Base-by-base conservation (phyloP, 2,888 invertebrate species). In the Vanessa cardui region DNA sequence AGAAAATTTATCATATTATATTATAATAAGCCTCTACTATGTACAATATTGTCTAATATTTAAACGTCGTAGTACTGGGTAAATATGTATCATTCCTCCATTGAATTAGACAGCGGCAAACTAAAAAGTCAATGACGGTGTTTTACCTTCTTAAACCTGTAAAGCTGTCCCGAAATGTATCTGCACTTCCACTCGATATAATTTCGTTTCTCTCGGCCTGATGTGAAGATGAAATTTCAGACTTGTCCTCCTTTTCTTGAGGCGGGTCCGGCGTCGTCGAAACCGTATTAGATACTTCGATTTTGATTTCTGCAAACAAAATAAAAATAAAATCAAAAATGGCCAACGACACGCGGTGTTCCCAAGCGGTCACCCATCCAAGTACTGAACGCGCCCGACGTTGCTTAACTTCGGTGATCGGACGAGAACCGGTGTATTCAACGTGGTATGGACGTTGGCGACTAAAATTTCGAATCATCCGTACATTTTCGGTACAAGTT, bases 291-390 rank as follows among this genome's bases (percentile, higher is more conserved):
- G 79, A 76, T 7, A 76, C 74, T 0, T 79, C 76, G 5, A 72
- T 73, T 15, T 69, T 69, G 46, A 72, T 73, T 58, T 69, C 73
- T 74, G 67, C 9, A 68, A 73, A 56, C 50, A n/a, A 45, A 5
- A 47, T 45, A 15, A 7, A n/a, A n/a, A n/a, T n/a, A n/a, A n/a
- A n/a, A 18, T 47, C 44, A 39, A 12, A 66, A 66, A 66, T 46
- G 33, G 66, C 66, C 72, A 71, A 71, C 71, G 68, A 60, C 68
- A 70, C 72, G 70, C 75, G 80, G 82, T 82, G 82, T 83, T 83
- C 83, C 83, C 83, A 83, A 80, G 83, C 82, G 83, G 82, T 84
- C 83, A 84, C 84, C 84, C 84, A 86, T 85, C 83, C 83, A 84
- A 83, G 83, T 84, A 84, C 83, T 83, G 79, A 83, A 79, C 81